Evolutionary conservation across 2,113 vertebrate species (phyloP), one percentile per base, ranked within the genome.

Genomic region (Neotragus moschatus): DNA sequence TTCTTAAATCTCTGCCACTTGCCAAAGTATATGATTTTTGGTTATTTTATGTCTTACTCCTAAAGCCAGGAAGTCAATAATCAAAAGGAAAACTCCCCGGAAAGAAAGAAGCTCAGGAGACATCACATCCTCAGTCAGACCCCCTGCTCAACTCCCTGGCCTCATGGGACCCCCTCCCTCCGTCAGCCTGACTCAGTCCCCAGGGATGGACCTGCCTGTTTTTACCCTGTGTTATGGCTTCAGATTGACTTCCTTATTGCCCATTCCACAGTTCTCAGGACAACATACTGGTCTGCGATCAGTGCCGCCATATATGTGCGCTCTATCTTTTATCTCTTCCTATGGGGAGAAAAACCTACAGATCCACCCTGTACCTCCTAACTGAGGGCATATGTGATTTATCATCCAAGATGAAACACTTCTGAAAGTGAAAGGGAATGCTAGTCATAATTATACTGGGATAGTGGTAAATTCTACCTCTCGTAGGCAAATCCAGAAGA

Each of bases 351-450:
- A 43, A 47, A 8, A 17, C 33, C 49, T 88, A 5, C 6, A 33
- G 66, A 15, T 5, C 23, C 36, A 66, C 55, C 26, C 55, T 93
- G 73, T 33, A 88, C 13, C 45, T 84, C 26, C 3, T 89, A 51
- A 51, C 15, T 81, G 17, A 13, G 5, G 30, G 6, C 10, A n/a
- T 12, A 51, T 11, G 23, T 81, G 79, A 91, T 70, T 43, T 90
- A 11, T 73, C n/a, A 87, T 60, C 47, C 36, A 56, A 88, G 80
- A 17, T 63, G 66, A 90, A 77, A 25, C 14, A 47, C 25, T 58
- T 96, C 21, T 60, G 30, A 88, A 81, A 91, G 16, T 45, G 8
- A 60, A 96, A 93, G 16, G 21, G 17, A 21, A n/a, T 53, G 7
- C 19, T 86, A 53, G 60, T 66, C 43, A 21, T 30, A 85, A 75